phyloP scores from a whole-genome alignment of 2,113 vertebrate genomes.

The Dipodomys merriami region DNA sequence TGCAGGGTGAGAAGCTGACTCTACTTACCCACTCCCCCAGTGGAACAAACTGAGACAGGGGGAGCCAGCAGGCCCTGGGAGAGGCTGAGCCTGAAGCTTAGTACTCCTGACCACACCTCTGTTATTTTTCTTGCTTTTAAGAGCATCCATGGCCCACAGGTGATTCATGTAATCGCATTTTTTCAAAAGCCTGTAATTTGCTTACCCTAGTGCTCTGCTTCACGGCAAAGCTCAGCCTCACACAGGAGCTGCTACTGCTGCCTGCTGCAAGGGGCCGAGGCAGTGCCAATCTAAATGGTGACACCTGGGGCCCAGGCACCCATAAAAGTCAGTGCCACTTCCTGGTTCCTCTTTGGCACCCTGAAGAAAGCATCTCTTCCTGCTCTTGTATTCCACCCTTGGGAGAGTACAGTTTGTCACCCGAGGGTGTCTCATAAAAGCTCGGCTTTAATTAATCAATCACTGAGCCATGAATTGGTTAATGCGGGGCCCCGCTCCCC shows the following conservation, averaged over 20 bases:
- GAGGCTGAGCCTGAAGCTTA: background rate
- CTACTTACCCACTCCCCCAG: background rate
- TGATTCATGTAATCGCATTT: slow-evolving; percentile 61
- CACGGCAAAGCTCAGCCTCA: background rate
- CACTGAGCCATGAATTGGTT: slow-evolving; percentile 38
- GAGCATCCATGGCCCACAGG: slow-evolving; percentile 22
- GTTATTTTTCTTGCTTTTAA: slow-evolving; percentile 47
- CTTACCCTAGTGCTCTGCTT: background rate
- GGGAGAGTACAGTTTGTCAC: slow-evolving; percentile 45
- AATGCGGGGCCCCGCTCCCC: slow-evolving; percentile 30
- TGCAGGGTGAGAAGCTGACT: background rate
- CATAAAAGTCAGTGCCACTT: background rate
- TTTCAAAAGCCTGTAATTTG: slow-evolving; percentile 59
- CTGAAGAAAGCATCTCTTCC: background rate
- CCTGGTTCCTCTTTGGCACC: background rate
- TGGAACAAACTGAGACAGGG: background rate
- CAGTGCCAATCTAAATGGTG: background rate
- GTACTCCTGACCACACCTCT: background rate
- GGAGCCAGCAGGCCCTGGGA: background rate
- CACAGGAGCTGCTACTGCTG: accelerated
- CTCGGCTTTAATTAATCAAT: slow-evolving; percentile 72
- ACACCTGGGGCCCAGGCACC: background rate
- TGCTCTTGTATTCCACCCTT: background rate
- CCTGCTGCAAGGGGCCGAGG: background rate
- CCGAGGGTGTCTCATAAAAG: slow-evolving; percentile 65